Base-by-base conservation (phyloP, 2,797 vertebrate species). In the Malacoraja senta region DNA sequence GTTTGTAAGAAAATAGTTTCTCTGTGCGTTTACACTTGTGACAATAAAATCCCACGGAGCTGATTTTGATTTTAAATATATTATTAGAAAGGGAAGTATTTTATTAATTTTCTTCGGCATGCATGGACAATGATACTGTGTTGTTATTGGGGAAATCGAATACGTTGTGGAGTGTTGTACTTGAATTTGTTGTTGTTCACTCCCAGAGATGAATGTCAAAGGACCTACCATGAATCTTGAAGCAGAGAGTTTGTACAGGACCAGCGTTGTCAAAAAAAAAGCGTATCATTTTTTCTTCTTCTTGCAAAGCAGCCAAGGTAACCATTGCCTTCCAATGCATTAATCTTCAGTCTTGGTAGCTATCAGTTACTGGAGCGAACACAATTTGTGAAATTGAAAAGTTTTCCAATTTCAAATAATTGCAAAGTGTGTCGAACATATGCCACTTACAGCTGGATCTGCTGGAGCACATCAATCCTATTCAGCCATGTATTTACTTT, bases 351-450 rank as follows among this genome's bases (percentile, higher is more conserved):
- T 65, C 65, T 65, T 58, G 61, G 29, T 17, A 88, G n/a, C 84
- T 88, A 35, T 88, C 84, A 65, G 29, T 35, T 65, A 88, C n/a
- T 88, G 84, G 61, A 65, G 84, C 63, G 84, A 88, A 88, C 26
- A 8, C 61, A 65, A 32, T 65, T 88, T 88, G n/a, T 65, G 61
- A 88, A 65, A 88, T 65, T 88, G 84, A 65, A 88, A 88, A 65
- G 61, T 88, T 88, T 88, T 88, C 61, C 84, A 65, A 88, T 88
- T 88, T 88, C 84, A 88, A 65, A 65, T 88, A 88, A 88, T 88
- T 88, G 84, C 61, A 88, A 68, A 88, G 63, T 65, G 63, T 68
- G 61, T 88, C 15, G 63, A 88, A 88, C 84, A 88, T 88, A 68
- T 88, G 84, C 63, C 84, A 88, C 84, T 88, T 88, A 68, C 61